Evolutionary conservation across 2,888 invertebrate genomes (phyloP).

Genomic region (Dasypogon diadema): DNA sequence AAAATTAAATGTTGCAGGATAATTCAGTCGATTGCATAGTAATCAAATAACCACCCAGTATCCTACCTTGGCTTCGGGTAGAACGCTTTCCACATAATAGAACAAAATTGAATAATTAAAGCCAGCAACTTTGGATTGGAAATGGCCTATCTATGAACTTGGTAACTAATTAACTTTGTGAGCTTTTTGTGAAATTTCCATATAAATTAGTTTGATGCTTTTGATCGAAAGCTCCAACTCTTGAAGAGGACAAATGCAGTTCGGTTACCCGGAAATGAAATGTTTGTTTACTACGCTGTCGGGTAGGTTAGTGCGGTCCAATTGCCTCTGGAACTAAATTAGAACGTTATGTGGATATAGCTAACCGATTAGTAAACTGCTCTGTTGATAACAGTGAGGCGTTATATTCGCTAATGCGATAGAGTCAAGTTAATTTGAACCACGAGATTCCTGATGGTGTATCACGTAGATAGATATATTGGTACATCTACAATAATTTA

Average conservation of each 20-base stretch:
- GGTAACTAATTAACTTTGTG: slow-evolving; percentile 32
- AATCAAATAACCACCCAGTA: too few relatives aligned
- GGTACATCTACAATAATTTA: background rate
- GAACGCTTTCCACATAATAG: slow-evolving; percentile 12
- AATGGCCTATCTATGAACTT: slow-evolving; percentile 14
- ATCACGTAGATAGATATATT: background rate
- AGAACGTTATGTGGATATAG: slow-evolving; percentile 14
- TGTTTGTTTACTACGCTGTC: background rate
- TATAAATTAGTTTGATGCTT: slow-evolving; percentile 37
- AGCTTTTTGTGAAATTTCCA: slow-evolving; percentile 28
- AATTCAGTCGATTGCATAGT: too few relatives aligned
- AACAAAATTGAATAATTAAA: slow-evolving; percentile 37
- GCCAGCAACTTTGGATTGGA: background rate
- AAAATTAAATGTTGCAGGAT: too few relatives aligned
- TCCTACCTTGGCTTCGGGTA: too few relatives aligned
- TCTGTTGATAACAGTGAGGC: slow-evolving; percentile 10
- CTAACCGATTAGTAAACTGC: slow-evolving; percentile 37
- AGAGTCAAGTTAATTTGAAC: background rate
- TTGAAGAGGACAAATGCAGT: background rate
- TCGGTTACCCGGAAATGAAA: background rate
- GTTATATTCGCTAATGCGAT: background rate
- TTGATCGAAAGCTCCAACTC: slow-evolving; percentile 5
- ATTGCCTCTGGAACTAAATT: slow-evolving; percentile 21
- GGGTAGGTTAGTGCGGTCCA: slow-evolving; percentile 14
- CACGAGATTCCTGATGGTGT: background rate